Evolutionary conservation across 1,140 invertebrate species (phyloP).

Genomic region (Charaxes varanes): DNA sequence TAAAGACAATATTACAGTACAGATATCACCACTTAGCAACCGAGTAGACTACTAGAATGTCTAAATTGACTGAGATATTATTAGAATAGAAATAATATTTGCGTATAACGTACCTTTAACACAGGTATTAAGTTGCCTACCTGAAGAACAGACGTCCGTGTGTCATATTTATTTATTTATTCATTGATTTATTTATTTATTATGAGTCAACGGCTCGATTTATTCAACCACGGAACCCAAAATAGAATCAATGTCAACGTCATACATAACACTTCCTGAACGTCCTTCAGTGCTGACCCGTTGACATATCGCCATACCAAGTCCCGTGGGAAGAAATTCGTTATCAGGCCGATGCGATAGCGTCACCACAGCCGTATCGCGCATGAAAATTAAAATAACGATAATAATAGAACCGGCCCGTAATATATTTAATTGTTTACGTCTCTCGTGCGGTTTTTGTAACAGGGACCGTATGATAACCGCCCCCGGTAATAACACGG

Average conservation of each 20-base stretch:
- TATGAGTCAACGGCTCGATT: too few relatives aligned
- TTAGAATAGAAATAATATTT: too few relatives aligned
- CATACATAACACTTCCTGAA: constrained; percentile 14
- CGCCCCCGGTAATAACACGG: constrained; percentile 32
- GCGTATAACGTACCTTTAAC: too few relatives aligned
- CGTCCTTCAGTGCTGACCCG: constrained; percentile 31
- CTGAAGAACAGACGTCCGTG: too few relatives aligned
- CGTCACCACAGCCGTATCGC: constrained; percentile 31
- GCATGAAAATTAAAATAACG: constrained; percentile 37
- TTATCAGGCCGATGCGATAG: constrained; percentile 45
- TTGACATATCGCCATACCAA: constrained; percentile 23
- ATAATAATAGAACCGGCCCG: constrained; percentile 41
- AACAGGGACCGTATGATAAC: constrained; percentile 43
- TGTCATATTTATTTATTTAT: too few relatives aligned
- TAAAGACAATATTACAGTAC: too few relatives aligned
- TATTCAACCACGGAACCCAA: not conserved
- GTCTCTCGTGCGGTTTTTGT: constrained; percentile 45
- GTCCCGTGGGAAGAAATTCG: constrained; percentile 59
- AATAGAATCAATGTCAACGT: constrained; percentile 3
- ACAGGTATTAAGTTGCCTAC: too few relatives aligned
- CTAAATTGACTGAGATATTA: too few relatives aligned
- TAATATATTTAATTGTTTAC: constrained; percentile 56
- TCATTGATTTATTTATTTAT: too few relatives aligned
- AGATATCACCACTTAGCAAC: too few relatives aligned
- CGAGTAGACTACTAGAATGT: too few relatives aligned